Percentiles rank a stretch among this genome's conserved stretches.
phyloP scores from a whole-genome alignment of 2,888 invertebrate genomes.

The Adelognathus sp. region DNA sequence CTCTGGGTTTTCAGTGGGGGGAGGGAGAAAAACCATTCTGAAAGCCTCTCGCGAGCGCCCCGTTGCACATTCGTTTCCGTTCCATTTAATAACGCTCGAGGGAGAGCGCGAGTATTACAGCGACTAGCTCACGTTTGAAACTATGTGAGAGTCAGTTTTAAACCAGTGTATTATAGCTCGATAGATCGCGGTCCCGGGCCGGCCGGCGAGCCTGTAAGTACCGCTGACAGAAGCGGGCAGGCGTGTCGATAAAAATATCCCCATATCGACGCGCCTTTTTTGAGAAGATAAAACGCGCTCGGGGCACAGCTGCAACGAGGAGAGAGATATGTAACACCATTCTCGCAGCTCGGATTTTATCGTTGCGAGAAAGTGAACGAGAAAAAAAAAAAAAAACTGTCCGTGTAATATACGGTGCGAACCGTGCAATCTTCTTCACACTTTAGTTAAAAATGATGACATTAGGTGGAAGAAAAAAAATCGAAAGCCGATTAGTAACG shows the following conservation, averaged over 20 bases:
- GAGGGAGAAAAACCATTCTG: constrained; percentile 21
- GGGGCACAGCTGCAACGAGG: constrained; percentile 7
- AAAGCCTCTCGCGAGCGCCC: constrained; percentile 7
- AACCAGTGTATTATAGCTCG: too few species aligned
- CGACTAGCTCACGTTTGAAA: neutral
- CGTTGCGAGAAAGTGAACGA: too few species aligned
- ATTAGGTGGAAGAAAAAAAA: too few species aligned
- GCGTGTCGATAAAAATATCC: constrained; percentile 40
- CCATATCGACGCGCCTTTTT: constrained; percentile 42
- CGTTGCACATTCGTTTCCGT: constrained; percentile 38
- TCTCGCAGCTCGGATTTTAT: too few species aligned
- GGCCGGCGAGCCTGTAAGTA: neutral
- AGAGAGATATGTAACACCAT: too few species aligned
- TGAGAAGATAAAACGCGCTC: constrained; percentile 14
- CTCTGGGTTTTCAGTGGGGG: neutral
- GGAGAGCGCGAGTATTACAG: constrained; percentile 4
- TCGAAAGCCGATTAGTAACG: too few species aligned
- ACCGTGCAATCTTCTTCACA: too few species aligned
- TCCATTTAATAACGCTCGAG: constrained; percentile 39
- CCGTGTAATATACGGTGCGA: too few species aligned
- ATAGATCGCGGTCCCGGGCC: too few species aligned
- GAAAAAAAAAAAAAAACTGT: too few species aligned
- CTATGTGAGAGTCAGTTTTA: neutral
- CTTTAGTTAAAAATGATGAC: too few species aligned
- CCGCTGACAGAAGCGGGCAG: constrained; percentile 21